Evolutionary conservation across 1,140 invertebrate species (phyloP).

Genomic region (Trypoxylus dichotomus): DNA sequence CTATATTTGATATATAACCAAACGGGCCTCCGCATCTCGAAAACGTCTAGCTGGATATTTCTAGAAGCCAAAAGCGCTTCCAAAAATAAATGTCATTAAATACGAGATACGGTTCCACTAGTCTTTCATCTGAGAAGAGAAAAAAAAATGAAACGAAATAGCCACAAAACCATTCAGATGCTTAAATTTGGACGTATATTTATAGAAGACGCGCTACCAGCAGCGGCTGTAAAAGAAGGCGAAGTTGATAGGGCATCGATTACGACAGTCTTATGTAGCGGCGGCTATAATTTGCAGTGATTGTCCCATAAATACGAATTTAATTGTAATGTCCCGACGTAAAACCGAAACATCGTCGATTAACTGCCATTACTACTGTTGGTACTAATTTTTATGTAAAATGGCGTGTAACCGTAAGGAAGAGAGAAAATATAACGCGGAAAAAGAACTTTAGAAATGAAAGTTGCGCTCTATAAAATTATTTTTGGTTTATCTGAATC

Average conservation of each 20-base stretch:
- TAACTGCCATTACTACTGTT: too few species aligned
- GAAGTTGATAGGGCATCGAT: not conserved
- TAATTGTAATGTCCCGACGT: not conserved
- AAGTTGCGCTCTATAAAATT: too few species aligned
- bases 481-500: too few species aligned
- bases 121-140: not conserved
- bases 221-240: not conserved
- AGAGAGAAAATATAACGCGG: too few species aligned
- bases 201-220: not conserved
- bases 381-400: too few species aligned
- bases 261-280: not conserved
- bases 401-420: too few species aligned
- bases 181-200: not conserved
- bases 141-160: not conserved
- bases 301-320: not conserved
- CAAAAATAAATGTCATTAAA: constrained; percentile 2
- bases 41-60: not conserved
- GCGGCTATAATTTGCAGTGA: not conserved
- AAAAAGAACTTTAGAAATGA: too few species aligned
- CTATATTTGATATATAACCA: too few species aligned
- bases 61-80: not conserved
- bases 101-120: not conserved
- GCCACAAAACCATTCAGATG: not conserved
- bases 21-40: too few species aligned
- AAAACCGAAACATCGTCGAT: not conserved